Percentiles rank a stretch among this genome's conserved stretches.
These are phyloP conservation scores for Oryctes rhinoceros DNA, from an alignment of 1,140 invertebrate species.

Conservation along the genomic window DNA sequence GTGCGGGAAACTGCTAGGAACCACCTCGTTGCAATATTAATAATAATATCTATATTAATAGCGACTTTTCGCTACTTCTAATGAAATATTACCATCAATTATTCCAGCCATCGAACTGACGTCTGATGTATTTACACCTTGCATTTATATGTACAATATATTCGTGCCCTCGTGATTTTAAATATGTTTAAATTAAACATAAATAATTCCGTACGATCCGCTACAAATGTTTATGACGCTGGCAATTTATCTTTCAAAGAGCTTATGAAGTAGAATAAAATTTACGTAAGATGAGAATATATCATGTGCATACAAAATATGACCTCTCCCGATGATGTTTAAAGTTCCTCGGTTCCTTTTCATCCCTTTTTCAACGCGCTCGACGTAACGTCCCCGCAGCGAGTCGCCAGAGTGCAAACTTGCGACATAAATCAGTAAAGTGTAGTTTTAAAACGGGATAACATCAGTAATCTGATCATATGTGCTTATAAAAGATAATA, in stretches of 20 bases:
- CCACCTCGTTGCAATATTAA: too few relatives aligned
- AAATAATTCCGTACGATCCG: background rate
- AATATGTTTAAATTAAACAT: too few relatives aligned
- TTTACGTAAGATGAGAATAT: slow-evolving; percentile 3
- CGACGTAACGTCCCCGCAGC: background rate
- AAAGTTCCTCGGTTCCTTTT: background rate
- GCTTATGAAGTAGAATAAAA: slow-evolving; percentile 11
- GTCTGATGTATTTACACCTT: too few relatives aligned
- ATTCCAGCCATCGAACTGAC: too few relatives aligned
- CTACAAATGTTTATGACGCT: background rate
- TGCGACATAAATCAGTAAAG: slow-evolving; percentile 39
- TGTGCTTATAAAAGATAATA: slow-evolving; percentile 42
- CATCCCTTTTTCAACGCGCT: background rate
- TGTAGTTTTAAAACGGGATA: slow-evolving; percentile 41
- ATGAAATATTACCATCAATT: too few relatives aligned
- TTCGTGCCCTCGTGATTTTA: too few relatives aligned
- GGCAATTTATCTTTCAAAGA: background rate
- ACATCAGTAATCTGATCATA: slow-evolving; percentile 41
- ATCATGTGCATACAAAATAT: slow-evolving; percentile 22
- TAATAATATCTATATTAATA: too few relatives aligned
- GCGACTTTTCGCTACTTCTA: too few relatives aligned
- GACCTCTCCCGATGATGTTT: slow-evolving; percentile 16
- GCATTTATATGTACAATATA: too few relatives aligned
- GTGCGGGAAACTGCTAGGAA: too few relatives aligned
- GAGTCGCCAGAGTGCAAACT: slow-evolving; percentile 31